phyloP scores from a whole-genome alignment of 2,888 invertebrate genomes.

The Rutpela maculata region DNA sequence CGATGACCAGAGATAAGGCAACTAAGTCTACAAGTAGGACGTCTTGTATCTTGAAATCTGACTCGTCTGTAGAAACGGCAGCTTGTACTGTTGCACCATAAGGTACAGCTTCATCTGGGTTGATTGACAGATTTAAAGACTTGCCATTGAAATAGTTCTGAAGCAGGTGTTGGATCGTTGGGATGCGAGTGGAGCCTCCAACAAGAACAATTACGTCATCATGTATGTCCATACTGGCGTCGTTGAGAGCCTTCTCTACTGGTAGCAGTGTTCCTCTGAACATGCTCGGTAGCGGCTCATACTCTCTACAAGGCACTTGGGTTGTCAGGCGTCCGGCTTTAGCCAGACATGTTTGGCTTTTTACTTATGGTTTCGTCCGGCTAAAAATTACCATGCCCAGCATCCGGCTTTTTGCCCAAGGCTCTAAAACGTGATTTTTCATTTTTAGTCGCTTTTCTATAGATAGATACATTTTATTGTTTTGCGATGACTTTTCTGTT shows the following conservation, averaged over 20 bases:
- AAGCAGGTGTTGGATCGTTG: slow-evolving; percentile 84
- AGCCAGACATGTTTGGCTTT: too few relatives aligned
- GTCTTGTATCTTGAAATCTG: slow-evolving; percentile 84
- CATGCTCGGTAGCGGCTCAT: too few relatives aligned
- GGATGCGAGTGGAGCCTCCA: slow-evolving; percentile 88
- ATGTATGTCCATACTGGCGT: slow-evolving; percentile 86
- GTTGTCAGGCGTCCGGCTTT: too few relatives aligned
- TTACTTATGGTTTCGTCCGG: too few relatives aligned
- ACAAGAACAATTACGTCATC: slow-evolving; percentile 90
- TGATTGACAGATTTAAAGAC: slow-evolving; percentile 69
- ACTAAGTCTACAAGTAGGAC: slow-evolving; percentile 83
- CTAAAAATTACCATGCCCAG: too few relatives aligned
- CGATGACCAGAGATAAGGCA: slow-evolving; percentile 83
- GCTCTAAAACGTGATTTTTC: too few relatives aligned
- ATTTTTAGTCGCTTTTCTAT: too few relatives aligned
- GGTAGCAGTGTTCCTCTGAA: slow-evolving; percentile 82
- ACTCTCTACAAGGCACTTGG: too few relatives aligned
- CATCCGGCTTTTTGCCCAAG: too few relatives aligned
- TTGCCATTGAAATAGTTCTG: slow-evolving; percentile 84
- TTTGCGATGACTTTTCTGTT: too few relatives aligned
- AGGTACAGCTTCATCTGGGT: slow-evolving; percentile 71
- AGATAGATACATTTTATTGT: too few relatives aligned
- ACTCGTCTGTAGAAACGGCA: slow-evolving; percentile 70
- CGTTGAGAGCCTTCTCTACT: slow-evolving; percentile 84
- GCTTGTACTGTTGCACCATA: slow-evolving; percentile 71